Percentiles rank a stretch among this genome's conserved stretches.
phyloP scores from a whole-genome alignment of 2,888 invertebrate species.

The Sinodicranocentrus sp. region DNA sequence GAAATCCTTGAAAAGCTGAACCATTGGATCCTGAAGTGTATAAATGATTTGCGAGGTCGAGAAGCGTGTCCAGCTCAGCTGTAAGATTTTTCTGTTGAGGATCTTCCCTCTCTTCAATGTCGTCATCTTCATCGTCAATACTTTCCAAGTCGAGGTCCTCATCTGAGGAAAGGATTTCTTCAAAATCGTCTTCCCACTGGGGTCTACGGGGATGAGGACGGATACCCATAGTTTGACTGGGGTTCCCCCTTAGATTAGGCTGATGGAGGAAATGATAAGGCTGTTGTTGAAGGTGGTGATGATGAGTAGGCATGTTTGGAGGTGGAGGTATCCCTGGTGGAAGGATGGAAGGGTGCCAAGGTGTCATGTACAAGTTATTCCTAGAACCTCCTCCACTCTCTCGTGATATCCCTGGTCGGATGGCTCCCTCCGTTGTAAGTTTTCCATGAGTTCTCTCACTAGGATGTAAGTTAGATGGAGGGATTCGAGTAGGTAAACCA shows the following conservation, averaged over 20 bases:
- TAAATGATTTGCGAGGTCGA: slow-evolving; percentile 73
- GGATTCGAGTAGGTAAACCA: neutral
- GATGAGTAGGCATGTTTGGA: slow-evolving; percentile 28
- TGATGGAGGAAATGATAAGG: slow-evolving; percentile 25
- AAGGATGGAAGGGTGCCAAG: slow-evolving; percentile 66
- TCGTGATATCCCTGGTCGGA: slow-evolving; percentile 6
- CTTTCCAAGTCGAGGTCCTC: slow-evolving; percentile 49
- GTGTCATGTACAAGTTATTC: slow-evolving; percentile 62
- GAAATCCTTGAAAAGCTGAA: slow-evolving; percentile 66
- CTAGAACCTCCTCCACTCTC: slow-evolving; percentile 37
- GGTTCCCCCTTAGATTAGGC: slow-evolving; percentile 28
- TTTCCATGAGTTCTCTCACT: too few relatives aligned
- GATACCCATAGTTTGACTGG: neutral
- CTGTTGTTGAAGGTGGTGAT: slow-evolving; percentile 14
- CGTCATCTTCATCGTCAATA: slow-evolving; percentile 56
- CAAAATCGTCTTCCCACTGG: slow-evolving; percentile 29
- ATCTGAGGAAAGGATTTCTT: slow-evolving; percentile 47
- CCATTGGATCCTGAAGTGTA: slow-evolving; percentile 70
- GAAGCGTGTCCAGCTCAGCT: slow-evolving; percentile 70
- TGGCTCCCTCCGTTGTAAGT: too few relatives aligned
- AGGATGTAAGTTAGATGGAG: too few relatives aligned
- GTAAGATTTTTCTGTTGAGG: slow-evolving; percentile 61
- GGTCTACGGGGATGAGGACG: slow-evolving; percentile 1
- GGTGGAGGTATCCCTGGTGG: slow-evolving; percentile 34
- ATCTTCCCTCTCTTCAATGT: slow-evolving; percentile 31